Base-by-base conservation (phyloP, 2,797 vertebrate genomes). In the Gymnothorax javanicus region DNA sequence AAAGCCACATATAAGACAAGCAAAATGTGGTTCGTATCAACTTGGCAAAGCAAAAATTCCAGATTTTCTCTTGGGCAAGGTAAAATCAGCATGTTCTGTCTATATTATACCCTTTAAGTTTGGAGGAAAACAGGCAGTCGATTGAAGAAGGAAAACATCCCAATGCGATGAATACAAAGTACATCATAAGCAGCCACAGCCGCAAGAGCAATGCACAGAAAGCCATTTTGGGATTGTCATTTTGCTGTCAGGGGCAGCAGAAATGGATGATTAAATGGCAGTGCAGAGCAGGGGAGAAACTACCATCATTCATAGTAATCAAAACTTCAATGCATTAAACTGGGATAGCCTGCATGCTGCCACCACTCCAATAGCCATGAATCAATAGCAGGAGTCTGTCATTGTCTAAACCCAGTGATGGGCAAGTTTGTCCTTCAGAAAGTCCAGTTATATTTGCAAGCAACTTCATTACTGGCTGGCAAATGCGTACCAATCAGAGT, bases 21-120 rank as follows among this genome's bases (percentile, higher is more conserved):
- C 3, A 86, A 82, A 79, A 33, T 58, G 57, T 71, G 84, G 52
- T 58, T 69, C 17, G 27, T 75, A 60, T 86, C 85, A 75, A 77
- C 82, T 85, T 88, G 84, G 84, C 85, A 83, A 58, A 64, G 83
- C 86, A 84, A 82, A 77, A 71, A 56, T 79, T 84, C 54, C 54
- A 54, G 77, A 56, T 81, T 81, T 56, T 56, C 77, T 20, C 52
- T 54, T 81, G 50, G 50, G n/a, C 52, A 8, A 88, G 73, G 85
- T 77, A 81, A 86, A 88, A 88, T 5, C 52, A 88, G 59, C 84
- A 69, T 77, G 69, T 59, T 7, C 11, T 86, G 84, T 81, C 75
- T 86, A 83, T 62, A 86, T 82, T 77, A 88, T 71, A 79, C 64
- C 52, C 25, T 83, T 85, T 71, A 88, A 50, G 54, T 87, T 58